These are phyloP conservation scores for Tragelaphus imberbis DNA, from an alignment of 2,113 vertebrate species.

Conservation along the genomic window DNA sequence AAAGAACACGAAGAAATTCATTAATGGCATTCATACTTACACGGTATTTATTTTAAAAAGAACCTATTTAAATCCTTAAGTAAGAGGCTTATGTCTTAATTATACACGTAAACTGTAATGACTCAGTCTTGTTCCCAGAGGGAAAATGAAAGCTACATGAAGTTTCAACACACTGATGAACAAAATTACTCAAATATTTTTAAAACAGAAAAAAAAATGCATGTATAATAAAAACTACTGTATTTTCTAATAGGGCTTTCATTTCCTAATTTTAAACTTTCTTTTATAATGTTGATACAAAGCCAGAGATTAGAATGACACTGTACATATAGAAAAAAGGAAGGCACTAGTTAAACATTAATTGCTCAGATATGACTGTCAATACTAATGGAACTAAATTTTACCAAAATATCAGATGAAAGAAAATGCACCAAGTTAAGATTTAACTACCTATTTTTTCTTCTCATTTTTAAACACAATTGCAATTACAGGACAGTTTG, in stretches of 20 bases:
- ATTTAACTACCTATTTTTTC: background rate
- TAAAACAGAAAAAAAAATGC: background rate
- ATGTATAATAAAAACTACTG: background rate
- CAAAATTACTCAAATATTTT: background rate
- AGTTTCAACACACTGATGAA: slow-evolving; percentile 1
- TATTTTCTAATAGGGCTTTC: background rate
- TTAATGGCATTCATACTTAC: background rate
- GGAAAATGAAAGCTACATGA: slow-evolving; percentile 7
- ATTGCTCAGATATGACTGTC: slow-evolving; percentile 15
- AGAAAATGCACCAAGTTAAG: slow-evolving; percentile 11
- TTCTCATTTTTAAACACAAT: slow-evolving; percentile 19
- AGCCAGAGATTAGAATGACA: background rate
- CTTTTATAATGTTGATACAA: background rate
- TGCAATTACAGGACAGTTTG: background rate
- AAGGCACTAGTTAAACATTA: slow-evolving; percentile 25
- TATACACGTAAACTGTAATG: background rate
- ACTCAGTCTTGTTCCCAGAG: background rate
- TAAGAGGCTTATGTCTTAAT: background rate
- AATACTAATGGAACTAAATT: slow-evolving; percentile 5
- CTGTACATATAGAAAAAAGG: background rate
- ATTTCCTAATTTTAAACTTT: background rate
- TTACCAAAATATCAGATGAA: background rate
- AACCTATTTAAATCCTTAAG: slow-evolving; percentile 9
- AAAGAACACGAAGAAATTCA: slow-evolving; percentile 31
- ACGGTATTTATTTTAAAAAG: slow-evolving; percentile 14